These are phyloP conservation scores for Hermetia illucens DNA, from an alignment of 1,140 invertebrate species.

Conservation along the genomic window DNA sequence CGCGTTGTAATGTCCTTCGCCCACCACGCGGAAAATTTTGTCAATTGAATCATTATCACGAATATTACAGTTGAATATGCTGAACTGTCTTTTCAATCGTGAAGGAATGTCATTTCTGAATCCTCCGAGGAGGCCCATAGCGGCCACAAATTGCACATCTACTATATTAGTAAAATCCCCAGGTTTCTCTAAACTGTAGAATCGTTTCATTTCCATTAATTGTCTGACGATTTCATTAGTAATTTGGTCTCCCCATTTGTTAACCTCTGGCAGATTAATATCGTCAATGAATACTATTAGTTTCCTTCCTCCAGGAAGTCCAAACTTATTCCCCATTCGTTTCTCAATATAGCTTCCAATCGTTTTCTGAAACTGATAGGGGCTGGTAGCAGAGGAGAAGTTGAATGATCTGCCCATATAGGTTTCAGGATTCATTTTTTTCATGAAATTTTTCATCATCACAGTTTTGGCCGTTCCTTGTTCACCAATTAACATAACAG, in stretches of 20 bases:
- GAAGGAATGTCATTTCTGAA: conserved; percentile 78
- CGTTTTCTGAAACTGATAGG: conserved; percentile 44
- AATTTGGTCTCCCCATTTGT: conserved; percentile 77
- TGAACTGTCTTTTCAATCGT: conserved; percentile 67
- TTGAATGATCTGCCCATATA: conserved; percentile 68
- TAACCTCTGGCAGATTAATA: conserved; percentile 76
- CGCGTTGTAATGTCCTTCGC: conserved; percentile 52
- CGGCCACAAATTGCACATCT: conserved; percentile 62
- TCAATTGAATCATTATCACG: conserved; percentile 71
- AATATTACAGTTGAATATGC: conserved; percentile 72
- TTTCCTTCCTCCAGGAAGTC: conserved; percentile 58
- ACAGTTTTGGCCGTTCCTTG: conserved; percentile 80
- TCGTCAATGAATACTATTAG: conserved; percentile 79
- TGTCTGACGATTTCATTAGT: conserved; percentile 78
- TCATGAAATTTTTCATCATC: conserved; percentile 68
- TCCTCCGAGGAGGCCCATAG: conserved; percentile 78
- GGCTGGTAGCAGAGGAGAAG: conserved; percentile 75
- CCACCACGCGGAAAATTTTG: conserved; percentile 65
- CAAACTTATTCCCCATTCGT: conserved; percentile 64
- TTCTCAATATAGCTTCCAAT: conserved; percentile 79
- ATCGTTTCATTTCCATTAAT: conserved; percentile 66
- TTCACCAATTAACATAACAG: conserved; percentile 66
- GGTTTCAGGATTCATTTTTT: conserved; percentile 54
- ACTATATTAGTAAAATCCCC: conserved; percentile 61
- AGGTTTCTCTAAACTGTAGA: conserved; percentile 65